Conservation (phyloP, 2,113 vertebrate species). For the Herpailurus yagouaroundi region DNA sequence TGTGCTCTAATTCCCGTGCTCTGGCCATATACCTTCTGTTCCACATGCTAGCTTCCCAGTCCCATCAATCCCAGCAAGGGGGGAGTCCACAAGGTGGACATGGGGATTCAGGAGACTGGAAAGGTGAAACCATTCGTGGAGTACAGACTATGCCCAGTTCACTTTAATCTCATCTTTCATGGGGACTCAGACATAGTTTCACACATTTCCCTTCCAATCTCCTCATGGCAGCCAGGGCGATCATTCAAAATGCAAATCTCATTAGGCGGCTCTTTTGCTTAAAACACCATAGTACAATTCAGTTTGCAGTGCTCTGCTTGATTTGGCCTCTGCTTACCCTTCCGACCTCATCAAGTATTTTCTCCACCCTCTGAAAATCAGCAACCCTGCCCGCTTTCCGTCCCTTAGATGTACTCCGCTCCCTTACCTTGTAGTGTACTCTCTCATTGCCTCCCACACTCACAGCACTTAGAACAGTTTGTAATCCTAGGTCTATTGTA, state of each 20-base stretch:
- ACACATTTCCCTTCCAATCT: neutral
- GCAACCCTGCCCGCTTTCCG: neutral
- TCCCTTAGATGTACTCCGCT: neutral
- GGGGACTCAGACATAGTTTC: neutral
- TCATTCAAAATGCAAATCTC: neutral
- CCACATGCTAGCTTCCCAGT: neutral
- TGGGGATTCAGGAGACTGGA: neutral
- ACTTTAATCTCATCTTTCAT: neutral
- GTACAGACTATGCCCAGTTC: neutral
- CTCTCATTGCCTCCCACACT: neutral
- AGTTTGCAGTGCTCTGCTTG: neutral
- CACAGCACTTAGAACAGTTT: neutral
- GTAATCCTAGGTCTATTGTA: too few relatives aligned
- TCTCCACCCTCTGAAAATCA: neutral
- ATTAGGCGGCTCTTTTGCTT: neutral
- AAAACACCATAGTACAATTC: neutral
- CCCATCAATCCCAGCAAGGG: neutral
- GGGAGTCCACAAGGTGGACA: neutral
- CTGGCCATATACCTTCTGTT: neutral
- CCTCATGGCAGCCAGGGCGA: neutral
- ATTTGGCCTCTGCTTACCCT: neutral
- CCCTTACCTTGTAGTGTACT: neutral
- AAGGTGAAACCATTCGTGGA: neutral
- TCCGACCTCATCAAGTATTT: neutral
- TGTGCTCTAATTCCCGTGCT: neutral